Percentiles rank a stretch among this genome's conserved stretches.
Evolutionary conservation across 1,140 invertebrate species (phyloP).

Genomic region (Coenobita brevimanus): DNA sequence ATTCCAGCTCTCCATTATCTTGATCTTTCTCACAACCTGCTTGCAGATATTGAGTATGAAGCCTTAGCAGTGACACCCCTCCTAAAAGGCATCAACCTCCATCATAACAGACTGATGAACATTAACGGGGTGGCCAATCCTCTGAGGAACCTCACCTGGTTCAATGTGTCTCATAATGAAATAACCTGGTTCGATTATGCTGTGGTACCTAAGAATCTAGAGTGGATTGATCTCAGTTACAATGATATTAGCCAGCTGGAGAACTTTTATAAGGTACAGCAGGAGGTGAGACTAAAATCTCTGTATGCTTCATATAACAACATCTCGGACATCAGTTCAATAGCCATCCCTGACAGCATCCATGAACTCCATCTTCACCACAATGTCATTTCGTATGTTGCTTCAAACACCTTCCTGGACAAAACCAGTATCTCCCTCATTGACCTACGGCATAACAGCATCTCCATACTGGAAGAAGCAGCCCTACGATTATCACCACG

Average conservation of each 20-base stretch:
- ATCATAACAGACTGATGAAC: conserved; percentile 88
- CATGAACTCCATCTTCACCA: conserved; percentile 91
- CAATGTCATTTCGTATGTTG: conserved; percentile 86
- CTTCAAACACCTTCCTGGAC: conserved; percentile 88
- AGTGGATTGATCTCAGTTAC: conserved; percentile 91
- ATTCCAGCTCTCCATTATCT: conserved; percentile 84
- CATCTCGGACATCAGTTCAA: conserved; percentile 83
- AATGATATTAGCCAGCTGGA: conserved; percentile 89
- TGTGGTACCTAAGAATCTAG: conserved; percentile 88
- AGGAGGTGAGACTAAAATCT: conserved; percentile 78
- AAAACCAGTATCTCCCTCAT: conserved; percentile 88
- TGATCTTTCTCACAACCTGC: conserved; percentile 89
- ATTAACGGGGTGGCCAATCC: conserved; percentile 90
- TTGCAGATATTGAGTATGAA: conserved; percentile 85
- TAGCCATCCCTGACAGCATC: conserved; percentile 91
- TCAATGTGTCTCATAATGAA: conserved; percentile 90
- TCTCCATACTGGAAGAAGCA: conserved; percentile 86
- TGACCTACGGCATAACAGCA: conserved; percentile 90
- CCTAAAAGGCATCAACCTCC: conserved; percentile 88
- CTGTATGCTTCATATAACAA: conserved; percentile 91
- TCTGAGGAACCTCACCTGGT: conserved; percentile 84
- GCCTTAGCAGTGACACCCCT: conserved; percentile 86
- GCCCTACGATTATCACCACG: conserved; percentile 79
- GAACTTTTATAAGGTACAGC: conserved; percentile 89
- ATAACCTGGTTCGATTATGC: conserved; percentile 93